A percentile compares a stretch with the other conserved stretches of the same genome.
Conservation (phyloP, 2,113 vertebrate genomes). For the Petaurus breviceps region DNA sequence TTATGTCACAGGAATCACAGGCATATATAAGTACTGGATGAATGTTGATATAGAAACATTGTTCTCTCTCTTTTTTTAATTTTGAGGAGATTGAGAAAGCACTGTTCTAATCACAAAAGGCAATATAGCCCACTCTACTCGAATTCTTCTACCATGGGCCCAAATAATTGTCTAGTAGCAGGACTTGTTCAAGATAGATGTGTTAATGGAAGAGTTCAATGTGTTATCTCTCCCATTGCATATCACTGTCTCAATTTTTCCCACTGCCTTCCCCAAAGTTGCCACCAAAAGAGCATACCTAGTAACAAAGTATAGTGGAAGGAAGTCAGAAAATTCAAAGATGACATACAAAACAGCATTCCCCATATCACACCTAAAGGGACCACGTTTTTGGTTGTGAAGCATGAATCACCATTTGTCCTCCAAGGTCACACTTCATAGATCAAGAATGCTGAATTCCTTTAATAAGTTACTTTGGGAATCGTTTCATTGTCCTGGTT, state of each 20-base stretch:
- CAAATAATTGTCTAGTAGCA: neutral
- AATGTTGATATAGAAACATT: neutral
- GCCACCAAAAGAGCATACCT: neutral
- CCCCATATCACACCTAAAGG: neutral
- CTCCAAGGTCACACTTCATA: neutral
- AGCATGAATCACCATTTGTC: neutral
- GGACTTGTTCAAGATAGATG: neutral
- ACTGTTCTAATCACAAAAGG: neutral
- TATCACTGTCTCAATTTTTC: neutral
- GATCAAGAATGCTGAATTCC: neutral
- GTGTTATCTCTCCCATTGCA: neutral
- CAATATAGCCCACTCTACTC: neutral
- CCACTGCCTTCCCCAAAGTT: neutral
- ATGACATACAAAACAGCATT: neutral
- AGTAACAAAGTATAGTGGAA: neutral
- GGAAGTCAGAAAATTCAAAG: neutral
- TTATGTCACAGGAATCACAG: neutral
- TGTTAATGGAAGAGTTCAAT: neutral
- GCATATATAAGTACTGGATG: neutral
- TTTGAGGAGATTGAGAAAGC: neutral
- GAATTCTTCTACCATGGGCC: neutral
- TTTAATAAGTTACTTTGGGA: neutral
- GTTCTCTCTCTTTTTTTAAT: neutral
- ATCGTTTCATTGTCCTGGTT: neutral
- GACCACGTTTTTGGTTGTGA: neutral